Percentiles rank a stretch among this genome's conserved stretches.
phyloP scores from a whole-genome alignment of 2,888 invertebrate genomes.

The Maniola hyperantus region DNA sequence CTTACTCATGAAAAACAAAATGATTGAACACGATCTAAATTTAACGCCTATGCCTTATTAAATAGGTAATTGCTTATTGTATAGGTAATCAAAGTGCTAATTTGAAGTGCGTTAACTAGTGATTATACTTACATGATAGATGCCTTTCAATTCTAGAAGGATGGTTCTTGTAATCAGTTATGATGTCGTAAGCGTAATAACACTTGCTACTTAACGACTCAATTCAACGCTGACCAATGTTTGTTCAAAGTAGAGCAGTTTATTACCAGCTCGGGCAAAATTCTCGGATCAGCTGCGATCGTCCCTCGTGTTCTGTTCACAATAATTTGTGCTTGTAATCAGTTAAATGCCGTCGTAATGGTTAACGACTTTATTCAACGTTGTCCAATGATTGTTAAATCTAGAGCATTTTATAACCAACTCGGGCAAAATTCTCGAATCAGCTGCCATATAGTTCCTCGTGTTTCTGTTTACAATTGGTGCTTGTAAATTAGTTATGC shows the following conservation, averaged over 20 bases:
- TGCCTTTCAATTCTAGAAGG: neutral
- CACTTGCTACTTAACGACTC: neutral
- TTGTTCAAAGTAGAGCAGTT: slow-evolving; percentile 6
- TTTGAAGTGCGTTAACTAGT: neutral
- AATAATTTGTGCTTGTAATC: neutral
- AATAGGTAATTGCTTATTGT: no score
- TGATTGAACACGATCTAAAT: no score
- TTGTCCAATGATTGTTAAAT: no score
- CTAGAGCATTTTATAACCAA: no score
- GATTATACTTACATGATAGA: neutral
- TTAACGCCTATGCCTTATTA: no score
- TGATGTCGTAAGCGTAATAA: neutral
- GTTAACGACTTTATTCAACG: no score
- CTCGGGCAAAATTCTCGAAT: no score
- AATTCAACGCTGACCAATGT: slow-evolving; percentile 1
- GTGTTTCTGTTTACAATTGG: no score
- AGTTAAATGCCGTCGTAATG: no score
- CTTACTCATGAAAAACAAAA: no score
- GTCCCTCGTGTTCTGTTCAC: neutral
- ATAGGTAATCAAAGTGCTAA: neutral
- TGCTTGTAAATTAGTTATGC: neutral
- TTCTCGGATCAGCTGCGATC: slow-evolving; percentile 1
- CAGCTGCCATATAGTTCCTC: no score
- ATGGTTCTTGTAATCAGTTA: neutral
- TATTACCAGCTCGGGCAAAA: neutral